Evolutionary conservation across 2,797 vertebrate genomes (phyloP).

Genomic region (Oreortyx pictus): DNA sequence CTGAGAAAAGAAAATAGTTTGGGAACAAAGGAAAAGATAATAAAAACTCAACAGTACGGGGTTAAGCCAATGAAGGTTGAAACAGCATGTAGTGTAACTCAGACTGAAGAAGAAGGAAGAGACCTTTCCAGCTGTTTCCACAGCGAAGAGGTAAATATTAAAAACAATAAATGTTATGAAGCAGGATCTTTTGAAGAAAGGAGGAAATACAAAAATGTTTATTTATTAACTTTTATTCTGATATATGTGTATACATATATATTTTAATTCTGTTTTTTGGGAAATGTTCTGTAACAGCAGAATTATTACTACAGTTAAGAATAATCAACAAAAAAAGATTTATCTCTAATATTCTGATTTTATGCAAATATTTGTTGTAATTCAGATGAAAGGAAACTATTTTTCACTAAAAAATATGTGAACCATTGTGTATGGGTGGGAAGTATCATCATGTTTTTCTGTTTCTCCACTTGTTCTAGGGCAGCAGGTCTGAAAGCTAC

Average conservation of each 20-base stretch:
- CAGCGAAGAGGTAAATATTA: not conserved
- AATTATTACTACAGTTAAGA: not conserved
- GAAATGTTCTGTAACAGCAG: not conserved
- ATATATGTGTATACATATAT: not conserved
- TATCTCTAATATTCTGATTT: not conserved
- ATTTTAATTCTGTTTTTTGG: not conserved
- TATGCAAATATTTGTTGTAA: not conserved
- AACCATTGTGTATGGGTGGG: not conserved
- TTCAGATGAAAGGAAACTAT: not conserved
- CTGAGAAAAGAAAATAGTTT: not conserved
- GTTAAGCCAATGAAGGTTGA: constrained; percentile 1
- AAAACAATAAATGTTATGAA: not conserved
- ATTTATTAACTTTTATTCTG: not conserved
- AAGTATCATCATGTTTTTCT: not conserved
- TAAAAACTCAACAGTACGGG: not conserved
- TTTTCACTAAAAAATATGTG: not conserved
- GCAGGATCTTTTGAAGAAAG: not conserved
- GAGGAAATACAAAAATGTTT: not conserved
- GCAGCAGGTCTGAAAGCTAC: not conserved
- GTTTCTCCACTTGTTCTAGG: not conserved
- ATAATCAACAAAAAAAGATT: not conserved
- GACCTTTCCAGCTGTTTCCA: not conserved
- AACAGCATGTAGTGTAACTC: not conserved
- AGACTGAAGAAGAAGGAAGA: not conserved
- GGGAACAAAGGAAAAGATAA: not conserved